Evolutionary conservation across 2,888 invertebrate species (phyloP).

Genomic region (Tholera decimalis): DNA sequence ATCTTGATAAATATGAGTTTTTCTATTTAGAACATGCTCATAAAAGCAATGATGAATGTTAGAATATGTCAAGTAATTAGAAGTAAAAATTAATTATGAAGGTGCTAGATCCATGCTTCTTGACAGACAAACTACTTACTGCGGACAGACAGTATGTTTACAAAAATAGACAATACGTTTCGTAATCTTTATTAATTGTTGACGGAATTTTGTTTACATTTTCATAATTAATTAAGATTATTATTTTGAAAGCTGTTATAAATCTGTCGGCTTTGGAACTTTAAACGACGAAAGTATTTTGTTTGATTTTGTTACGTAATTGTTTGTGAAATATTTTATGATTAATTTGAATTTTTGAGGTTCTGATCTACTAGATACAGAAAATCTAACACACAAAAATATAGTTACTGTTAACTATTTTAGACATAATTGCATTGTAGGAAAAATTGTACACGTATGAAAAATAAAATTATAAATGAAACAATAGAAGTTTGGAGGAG

Average conservation of each 20-base stretch:
- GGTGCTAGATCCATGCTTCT: conserved; percentile 9
- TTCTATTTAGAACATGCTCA: not conserved
- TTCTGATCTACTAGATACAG: not conserved
- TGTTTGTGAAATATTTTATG: not conserved
- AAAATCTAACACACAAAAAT: too few relatives aligned
- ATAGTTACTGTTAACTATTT: too few relatives aligned
- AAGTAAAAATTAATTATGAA: conserved; percentile 42
- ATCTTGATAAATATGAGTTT: conserved; percentile 15
- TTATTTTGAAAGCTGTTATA: conserved; percentile 19
- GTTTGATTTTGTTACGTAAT: not conserved
- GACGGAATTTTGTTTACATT: conserved; percentile 40
- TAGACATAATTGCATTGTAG: too few relatives aligned
- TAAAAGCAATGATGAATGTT: conserved; percentile 12
- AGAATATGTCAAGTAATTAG: conserved; percentile 36
- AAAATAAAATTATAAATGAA: too few relatives aligned
- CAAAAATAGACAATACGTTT: conserved; percentile 50
- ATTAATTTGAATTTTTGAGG: not conserved
- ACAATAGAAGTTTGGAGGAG: too few relatives aligned
- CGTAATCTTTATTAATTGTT: conserved; percentile 46
- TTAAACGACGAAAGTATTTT: conserved; percentile 34
- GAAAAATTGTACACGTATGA: too few relatives aligned
- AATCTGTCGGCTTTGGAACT: conserved; percentile 28
- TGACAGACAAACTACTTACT: conserved; percentile 31
- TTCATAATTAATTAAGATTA: conserved; percentile 25
- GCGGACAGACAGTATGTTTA: conserved; percentile 39